A percentile compares a stretch with the other conserved stretches of the same genome.
Conservation (phyloP, 2,797 vertebrate genomes). For the Mus spretus region DNA sequence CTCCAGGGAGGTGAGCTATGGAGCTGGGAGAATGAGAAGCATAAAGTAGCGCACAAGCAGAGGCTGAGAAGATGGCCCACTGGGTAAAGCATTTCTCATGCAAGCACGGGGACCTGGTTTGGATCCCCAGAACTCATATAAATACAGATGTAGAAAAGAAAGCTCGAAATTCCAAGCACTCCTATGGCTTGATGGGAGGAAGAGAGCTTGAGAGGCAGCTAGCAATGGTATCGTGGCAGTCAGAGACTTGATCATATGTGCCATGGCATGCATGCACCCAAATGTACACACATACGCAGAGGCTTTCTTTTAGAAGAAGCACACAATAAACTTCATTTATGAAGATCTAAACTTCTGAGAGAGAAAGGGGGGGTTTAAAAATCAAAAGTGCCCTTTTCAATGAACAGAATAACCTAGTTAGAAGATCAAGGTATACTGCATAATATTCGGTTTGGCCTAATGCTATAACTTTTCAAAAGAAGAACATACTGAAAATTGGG, state of each 20-base stretch:
- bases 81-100: background rate
- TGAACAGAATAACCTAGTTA: background rate
- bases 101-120: background rate
- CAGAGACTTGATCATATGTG: background rate
- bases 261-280: background rate
- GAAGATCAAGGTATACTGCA: background rate
- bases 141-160: background rate
- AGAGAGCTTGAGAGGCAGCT: background rate
- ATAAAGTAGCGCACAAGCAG: background rate
- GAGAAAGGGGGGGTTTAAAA: background rate
- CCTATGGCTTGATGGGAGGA: background rate
- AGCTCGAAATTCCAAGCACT: background rate
- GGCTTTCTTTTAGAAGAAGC: background rate
- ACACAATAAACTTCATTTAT: background rate
- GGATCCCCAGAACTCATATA: background rate
- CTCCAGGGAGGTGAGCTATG: background rate
- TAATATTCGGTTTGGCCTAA: background rate
- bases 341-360: background rate
- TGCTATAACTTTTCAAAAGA: background rate
- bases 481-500: background rate
- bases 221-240: background rate
- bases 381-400: background rate
- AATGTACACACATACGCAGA: background rate
- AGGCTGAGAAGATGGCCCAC: background rate
- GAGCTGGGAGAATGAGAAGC: background rate